phyloP scores from a whole-genome alignment of 2,888 invertebrate species.

The Agrilus biguttatus region DNA sequence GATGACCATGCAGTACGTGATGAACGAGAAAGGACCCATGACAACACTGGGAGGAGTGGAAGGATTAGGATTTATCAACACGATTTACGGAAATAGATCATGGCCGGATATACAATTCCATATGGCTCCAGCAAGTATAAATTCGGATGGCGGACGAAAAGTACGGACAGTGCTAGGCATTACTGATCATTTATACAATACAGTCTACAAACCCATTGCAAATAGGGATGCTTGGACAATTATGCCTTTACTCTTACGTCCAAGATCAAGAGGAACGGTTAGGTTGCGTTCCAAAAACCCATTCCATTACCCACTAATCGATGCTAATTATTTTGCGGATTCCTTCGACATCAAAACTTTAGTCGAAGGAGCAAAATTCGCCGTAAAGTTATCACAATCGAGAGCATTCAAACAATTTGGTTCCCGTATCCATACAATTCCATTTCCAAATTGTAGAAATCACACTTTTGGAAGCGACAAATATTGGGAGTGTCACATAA shows the following conservation, averaged over 20 bases:
- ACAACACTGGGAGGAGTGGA: constrained; percentile 78
- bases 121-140: constrained; percentile 81
- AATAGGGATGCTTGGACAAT: constrained; percentile 72
- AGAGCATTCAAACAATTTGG: constrained; percentile 70
- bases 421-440: constrained; percentile 56
- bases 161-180: constrained; percentile 64
- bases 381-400: constrained; percentile 55
- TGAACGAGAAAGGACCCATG: constrained; percentile 70
- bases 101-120: constrained; percentile 88
- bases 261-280: constrained; percentile 65
- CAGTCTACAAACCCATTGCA: constrained; percentile 66
- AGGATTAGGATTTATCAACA: constrained; percentile 76
- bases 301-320: constrained; percentile 72
- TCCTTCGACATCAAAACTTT: constrained; percentile 61
- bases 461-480: constrained; percentile 60
- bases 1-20: constrained; percentile 66
- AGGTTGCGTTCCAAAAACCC: constrained; percentile 68
- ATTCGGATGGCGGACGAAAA: constrained; percentile 57
- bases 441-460: constrained; percentile 66
- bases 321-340: constrained; percentile 85
- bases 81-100: constrained; percentile 64
- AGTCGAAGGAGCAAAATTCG: constrained; percentile 73
- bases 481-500: constrained; percentile 76
- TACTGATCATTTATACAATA: constrained; percentile 65
- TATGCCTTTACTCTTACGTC: constrained; percentile 70